Conservation (phyloP, 1,140 invertebrate species). For the Zaprionus camerounensis region DNA sequence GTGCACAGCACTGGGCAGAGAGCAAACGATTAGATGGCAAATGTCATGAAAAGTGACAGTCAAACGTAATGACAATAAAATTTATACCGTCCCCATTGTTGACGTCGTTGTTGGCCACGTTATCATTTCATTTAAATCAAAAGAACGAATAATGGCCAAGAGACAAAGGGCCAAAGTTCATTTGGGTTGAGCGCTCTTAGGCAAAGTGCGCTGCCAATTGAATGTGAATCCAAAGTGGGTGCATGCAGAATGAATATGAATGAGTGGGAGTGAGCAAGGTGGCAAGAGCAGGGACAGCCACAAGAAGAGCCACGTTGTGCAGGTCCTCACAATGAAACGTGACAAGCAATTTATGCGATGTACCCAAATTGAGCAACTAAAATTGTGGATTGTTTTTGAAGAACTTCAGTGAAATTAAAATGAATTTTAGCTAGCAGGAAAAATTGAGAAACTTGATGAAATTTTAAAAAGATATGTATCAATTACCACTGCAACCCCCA, state of each 20-base stretch:
- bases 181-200: conserved; percentile 30
- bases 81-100: conserved; percentile 49
- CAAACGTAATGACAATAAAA: conserved; percentile 58
- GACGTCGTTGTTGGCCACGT: conserved; percentile 27
- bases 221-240: conserved; percentile 66
- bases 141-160: conserved; percentile 49
- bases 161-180: conserved; percentile 47
- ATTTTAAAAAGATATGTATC: neutral
- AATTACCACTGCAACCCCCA: neutral
- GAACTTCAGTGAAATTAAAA: neutral
- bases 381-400: conserved; percentile 2
- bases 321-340: conserved; percentile 50
- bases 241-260: conserved; percentile 54
- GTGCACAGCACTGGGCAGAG: neutral
- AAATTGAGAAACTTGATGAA: neutral
- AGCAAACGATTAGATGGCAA: conserved; percentile 19
- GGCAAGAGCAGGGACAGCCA: neutral
- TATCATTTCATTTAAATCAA: conserved; percentile 79
- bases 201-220: conserved; percentile 66
- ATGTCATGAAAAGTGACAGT: conserved; percentile 41
- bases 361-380: neutral
- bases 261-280: conserved; percentile 13
- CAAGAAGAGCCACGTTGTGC: conserved; percentile 52
- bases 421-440: neutral
- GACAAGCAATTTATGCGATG: conserved; percentile 52